Evolutionary conservation across 2,888 invertebrate species (phyloP).

Genomic region (Geotrupes spiniger): DNA sequence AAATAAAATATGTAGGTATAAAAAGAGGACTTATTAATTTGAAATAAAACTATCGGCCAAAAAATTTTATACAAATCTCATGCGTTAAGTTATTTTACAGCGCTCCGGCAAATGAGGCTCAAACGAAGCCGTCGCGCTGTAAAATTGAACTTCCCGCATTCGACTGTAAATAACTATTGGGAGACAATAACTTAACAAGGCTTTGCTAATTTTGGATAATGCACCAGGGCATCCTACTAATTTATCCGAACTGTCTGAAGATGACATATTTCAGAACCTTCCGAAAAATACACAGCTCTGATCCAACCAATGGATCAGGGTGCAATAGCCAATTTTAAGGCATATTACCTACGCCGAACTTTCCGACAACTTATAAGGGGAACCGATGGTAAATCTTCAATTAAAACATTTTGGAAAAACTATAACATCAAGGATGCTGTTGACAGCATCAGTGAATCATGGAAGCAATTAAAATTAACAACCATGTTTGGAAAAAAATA

Average conservation of each 20-base stretch:
- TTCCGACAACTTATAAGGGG: slow-evolving; percentile 14
- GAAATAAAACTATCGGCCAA: too few relatives aligned
- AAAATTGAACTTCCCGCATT: too few relatives aligned
- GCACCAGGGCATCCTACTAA: too few relatives aligned
- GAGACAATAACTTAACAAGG: neutral
- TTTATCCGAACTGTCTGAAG: too few relatives aligned
- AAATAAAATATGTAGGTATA: too few relatives aligned
- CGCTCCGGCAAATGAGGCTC: too few relatives aligned
- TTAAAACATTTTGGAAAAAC: slow-evolving; percentile 17
- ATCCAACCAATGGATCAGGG: slow-evolving; percentile 22
- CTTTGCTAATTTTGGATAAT: too few relatives aligned
- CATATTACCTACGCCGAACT: slow-evolving; percentile 20
- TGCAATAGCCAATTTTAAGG: slow-evolving; percentile 17
- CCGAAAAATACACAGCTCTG: slow-evolving; percentile 9
- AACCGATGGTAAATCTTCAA: neutral
- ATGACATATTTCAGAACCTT: too few relatives aligned
- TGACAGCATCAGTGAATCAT: slow-evolving; percentile 18
- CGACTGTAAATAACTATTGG: neutral
- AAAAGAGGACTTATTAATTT: too few relatives aligned
- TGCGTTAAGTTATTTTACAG: too few relatives aligned
- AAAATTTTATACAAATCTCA: too few relatives aligned
- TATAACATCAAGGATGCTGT: slow-evolving; percentile 23
- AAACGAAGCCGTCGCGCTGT: too few relatives aligned
- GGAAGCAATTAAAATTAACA: slow-evolving; percentile 21
- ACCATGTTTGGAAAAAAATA: slow-evolving; percentile 20